Evolutionary conservation across 2,797 vertebrate genomes (phyloP).

Genomic region (Anolis apletophallus): DNA sequence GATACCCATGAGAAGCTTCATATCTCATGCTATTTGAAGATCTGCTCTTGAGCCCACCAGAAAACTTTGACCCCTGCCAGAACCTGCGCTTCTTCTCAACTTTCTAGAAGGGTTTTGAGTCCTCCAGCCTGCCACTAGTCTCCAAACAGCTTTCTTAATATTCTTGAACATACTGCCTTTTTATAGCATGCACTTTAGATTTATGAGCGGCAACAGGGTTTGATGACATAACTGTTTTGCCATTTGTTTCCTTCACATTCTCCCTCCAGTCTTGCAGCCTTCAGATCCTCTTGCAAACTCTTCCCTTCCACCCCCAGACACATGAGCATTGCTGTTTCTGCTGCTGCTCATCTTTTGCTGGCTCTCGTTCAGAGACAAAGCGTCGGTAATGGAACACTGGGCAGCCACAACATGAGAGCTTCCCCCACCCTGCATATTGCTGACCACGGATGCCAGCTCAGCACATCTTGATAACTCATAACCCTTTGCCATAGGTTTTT

Average conservation of each 20-base stretch:
- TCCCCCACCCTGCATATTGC: conserved; percentile 53
- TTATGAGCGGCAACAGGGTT: conserved; percentile 63
- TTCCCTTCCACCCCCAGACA: neutral
- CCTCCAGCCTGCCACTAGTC: conserved; percentile 56
- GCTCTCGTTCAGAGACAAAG: conserved; percentile 48
- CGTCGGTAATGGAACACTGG: conserved; percentile 61
- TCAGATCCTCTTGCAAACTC: conserved; percentile 64
- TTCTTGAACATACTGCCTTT: conserved; percentile 61
- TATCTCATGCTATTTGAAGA: neutral
- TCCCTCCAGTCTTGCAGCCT: conserved; percentile 58
- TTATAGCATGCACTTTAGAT: conserved; percentile 59
- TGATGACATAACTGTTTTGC: conserved; percentile 61
- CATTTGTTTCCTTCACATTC: conserved; percentile 65
- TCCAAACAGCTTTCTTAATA: conserved; percentile 66
- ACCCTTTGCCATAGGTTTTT: conserved; percentile 70
- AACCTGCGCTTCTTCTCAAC: neutral
- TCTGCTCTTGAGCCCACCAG: neutral
- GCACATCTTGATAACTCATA: conserved; percentile 75
- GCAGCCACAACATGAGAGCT: conserved; percentile 41
- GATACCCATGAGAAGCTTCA: neutral
- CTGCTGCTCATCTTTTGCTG: neutral
- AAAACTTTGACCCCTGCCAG: neutral
- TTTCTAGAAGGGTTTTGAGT: neutral
- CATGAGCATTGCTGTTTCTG: neutral
- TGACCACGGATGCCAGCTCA: conserved; percentile 70